A percentile compares a stretch with the other conserved stretches of the same genome.
Conservation (phyloP, 1,140 invertebrate genomes). For the Papilio polyxenes region DNA sequence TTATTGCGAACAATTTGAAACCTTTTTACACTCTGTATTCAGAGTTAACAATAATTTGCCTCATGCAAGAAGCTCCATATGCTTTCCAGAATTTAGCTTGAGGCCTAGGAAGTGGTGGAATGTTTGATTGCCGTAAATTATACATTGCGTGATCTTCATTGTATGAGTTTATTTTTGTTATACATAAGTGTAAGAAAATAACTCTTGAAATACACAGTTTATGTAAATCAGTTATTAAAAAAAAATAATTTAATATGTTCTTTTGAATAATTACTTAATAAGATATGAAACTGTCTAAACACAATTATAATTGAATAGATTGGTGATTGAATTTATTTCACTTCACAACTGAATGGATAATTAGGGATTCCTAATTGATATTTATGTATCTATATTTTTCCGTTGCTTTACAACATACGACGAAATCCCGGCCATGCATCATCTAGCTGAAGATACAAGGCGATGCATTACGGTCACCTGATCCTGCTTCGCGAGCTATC, state of each 20-base stretch:
- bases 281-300: neutral
- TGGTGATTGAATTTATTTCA: neutral
- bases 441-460: conserved; percentile 44
- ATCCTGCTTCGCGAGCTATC: conserved; percentile 63
- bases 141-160: conserved; percentile 23
- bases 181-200: neutral
- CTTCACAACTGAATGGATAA: neutral
- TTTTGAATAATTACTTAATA: neutral
- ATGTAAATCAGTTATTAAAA: neutral
- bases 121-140: conserved; percentile 29
- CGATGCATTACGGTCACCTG: conserved; percentile 68
- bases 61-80: neutral
- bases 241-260: neutral
- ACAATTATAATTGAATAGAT: neutral
- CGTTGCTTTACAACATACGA: neutral
- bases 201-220: neutral
- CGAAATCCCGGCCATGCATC: conserved; percentile 6
- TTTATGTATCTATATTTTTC: conserved; percentile 25
- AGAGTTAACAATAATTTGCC: conserved; percentile 16
- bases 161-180: neutral
- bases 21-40: neutral
- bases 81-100: conserved; percentile 12
- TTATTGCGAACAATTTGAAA: neutral
- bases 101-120: conserved; percentile 29
- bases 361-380: neutral